Base-by-base conservation (phyloP, 2,797 vertebrate species). In the Thunnus albacares region DNA sequence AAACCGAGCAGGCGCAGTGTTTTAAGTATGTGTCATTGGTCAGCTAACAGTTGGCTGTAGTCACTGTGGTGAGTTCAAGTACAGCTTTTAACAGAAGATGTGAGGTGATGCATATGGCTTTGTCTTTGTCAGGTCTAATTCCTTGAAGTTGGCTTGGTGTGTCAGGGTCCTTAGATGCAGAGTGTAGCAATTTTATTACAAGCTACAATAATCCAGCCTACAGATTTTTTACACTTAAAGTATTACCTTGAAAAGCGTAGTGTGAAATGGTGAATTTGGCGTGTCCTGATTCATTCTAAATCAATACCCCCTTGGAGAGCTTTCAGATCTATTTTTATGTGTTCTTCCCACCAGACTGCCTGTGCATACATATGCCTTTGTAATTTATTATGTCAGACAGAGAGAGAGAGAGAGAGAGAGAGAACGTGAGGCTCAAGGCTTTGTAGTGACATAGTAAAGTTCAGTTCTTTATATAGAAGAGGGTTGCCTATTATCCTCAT, bases 321-420 rank as follows among this genome's bases (percentile, higher is more conserved):
- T 74, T 75, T 89, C 57, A 83, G 65, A 63, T 92, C 90, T 93
- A 91, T 93, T 92, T 91, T 90, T 90, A 80, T 56, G 53, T 43
- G 22, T 60, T 65, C 71, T 75, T 87, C 79, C 64, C 74, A 77
- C 45, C 68, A 77, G 81, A 84, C 77, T 79, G 77, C 53, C 79
- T 71, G 12, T 77, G 71, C 85, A 69, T 82, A 63, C 60, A 58
- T 82, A 78, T 78, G 71, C 71, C 66, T 88, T 82, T 89, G 83
- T 88, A 67, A 89, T 87, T 86, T 75, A 85, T 84, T 70, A 67
- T 87, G 57, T 77, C 73, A 45, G 53, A 12, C 13, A 47, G 35
- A 74, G 55, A 0, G 2, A 81, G n/a, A 64, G 26, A 64, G 22
- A 62, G 24, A 0, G 2, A 80, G n/a, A 64, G 26, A 62, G 24